phyloP scores from a whole-genome alignment of 35 echinoderm and acorn worm species.

The Apostichopus japonicus region DNA sequence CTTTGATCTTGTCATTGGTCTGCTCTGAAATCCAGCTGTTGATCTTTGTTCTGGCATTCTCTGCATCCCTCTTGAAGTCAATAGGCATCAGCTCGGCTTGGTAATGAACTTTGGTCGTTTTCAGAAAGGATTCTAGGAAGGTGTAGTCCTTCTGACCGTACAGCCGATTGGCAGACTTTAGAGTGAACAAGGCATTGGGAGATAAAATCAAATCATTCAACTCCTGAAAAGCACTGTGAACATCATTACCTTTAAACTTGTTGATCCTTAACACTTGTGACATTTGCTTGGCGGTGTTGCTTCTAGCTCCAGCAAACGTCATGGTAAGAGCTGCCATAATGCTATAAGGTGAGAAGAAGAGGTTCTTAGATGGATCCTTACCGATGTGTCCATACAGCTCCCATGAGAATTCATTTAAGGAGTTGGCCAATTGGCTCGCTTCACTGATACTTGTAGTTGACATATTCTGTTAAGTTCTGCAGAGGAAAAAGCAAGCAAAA shows the following conservation, averaged over 20 bases:
- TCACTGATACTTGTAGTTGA: not conserved
- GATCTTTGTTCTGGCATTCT: conserved; percentile 44
- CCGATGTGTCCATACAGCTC: not conserved
- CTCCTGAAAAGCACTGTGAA: no score
- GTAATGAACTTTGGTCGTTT: conserved; percentile 14
- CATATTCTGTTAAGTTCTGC: not conserved
- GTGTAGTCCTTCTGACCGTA: conserved; percentile 38
- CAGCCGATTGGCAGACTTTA: no score
- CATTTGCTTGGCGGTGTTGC: no score
- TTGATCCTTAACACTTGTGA: no score
- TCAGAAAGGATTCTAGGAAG: not conserved
- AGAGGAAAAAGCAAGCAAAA: no score
- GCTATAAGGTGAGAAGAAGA: conserved; percentile 36
- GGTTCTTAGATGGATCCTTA: conserved; percentile 12
- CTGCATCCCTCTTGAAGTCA: conserved; percentile 47
- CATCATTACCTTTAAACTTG: no score
- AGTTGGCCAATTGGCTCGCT: no score
- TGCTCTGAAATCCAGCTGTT: conserved; percentile 65
- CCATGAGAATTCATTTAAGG: no score
- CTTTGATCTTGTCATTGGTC: no score
- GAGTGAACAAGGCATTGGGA: conserved; percentile 1
- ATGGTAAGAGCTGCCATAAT: not conserved
- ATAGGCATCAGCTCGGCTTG: conserved; percentile 32
- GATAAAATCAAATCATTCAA: no score
- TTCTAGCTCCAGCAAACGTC: no score